Evolutionary conservation across 2,113 vertebrate species (phyloP), one percentile per base, ranked within the genome.

Genomic region (Mohoua ochrocephala): DNA sequence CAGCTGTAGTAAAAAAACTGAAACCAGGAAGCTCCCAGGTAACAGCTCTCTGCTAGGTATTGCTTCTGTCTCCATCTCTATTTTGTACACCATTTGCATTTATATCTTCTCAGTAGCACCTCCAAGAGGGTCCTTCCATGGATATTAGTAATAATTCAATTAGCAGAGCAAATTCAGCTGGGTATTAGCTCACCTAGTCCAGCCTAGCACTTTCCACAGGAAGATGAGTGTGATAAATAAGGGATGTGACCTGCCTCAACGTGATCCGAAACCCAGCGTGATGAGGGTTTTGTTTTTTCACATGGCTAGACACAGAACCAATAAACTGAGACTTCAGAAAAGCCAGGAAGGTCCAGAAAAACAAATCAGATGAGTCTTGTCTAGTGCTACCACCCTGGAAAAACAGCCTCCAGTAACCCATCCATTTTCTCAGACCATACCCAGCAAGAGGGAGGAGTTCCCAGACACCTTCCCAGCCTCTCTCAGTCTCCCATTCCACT

Each of bases 221-320:
- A 78, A 68, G 7, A 60, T 4, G 42, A 11, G 14, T 57, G 13
- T 3, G 57, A 45, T 39, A 44, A 80, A 59, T 19, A 54, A 60
- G 11, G 8, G 35, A 67, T 6, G 0, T 20, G 5, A 39, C 15
- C 22, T 39, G 11, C 27, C 49, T 74, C 69, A 45, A 20, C 26
- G 26, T 11, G 3, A 59, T 23, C 64, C 4, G 11, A 89, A 87
- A 57, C 10, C 21, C 23, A 52, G 0, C 1, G 2, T 2, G 1
- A 42, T 33, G 19, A 79, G 20, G 6, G 23, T 28, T 61, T 41
- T n/a, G n/a, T n/a, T n/a, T n/a, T n/a, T n/a, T n/a, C n/a, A n/a
- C n/a, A n/a, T n/a, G 84, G 3, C 50, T 21, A 44, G 41, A 83
- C 28, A 77, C 23, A 57, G 26, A 39, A 35, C 15, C 50, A 80